Conservation (phyloP, 2,888 invertebrate genomes). For the Dysmachus trigonus region DNA sequence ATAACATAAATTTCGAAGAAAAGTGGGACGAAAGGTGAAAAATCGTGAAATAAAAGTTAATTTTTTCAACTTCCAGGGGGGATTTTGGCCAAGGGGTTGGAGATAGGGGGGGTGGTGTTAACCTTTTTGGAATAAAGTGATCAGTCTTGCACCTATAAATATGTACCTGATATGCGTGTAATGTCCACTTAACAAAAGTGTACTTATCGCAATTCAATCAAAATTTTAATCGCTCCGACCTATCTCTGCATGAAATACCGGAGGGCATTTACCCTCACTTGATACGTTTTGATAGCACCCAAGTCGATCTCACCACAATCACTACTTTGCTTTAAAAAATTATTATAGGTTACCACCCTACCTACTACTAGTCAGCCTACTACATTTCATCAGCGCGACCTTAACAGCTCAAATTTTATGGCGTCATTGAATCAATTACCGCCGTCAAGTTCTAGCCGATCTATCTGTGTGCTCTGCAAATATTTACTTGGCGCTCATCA, state of each 20-base stretch:
- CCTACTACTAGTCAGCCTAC: background rate
- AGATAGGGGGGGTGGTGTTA: no score
- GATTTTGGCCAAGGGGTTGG: no score
- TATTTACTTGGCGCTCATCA: conserved; percentile 39
- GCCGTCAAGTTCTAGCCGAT: conserved; percentile 7
- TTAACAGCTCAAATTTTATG: conserved; percentile 32
- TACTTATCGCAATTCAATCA: background rate
- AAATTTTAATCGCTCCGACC: background rate
- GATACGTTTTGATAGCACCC: background rate
- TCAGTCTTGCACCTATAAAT: background rate
- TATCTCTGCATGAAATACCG: background rate
- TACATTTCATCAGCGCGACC: background rate
- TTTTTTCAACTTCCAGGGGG: no score
- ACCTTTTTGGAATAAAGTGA: no score
- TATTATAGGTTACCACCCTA: background rate
- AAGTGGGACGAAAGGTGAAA: no score
- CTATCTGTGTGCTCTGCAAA: conserved; percentile 29
- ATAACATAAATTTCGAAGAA: no score
- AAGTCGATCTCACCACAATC: background rate
- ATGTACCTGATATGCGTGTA: background rate
- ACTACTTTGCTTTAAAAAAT: background rate
- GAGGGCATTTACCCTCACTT: background rate
- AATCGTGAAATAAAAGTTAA: no score
- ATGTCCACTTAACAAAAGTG: background rate
- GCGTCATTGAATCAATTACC: conserved; percentile 44